Percentiles rank a stretch among this genome's conserved stretches.
Evolutionary conservation across 2,113 vertebrate species (phyloP).

Genomic region (Hemichromis elongatus): DNA sequence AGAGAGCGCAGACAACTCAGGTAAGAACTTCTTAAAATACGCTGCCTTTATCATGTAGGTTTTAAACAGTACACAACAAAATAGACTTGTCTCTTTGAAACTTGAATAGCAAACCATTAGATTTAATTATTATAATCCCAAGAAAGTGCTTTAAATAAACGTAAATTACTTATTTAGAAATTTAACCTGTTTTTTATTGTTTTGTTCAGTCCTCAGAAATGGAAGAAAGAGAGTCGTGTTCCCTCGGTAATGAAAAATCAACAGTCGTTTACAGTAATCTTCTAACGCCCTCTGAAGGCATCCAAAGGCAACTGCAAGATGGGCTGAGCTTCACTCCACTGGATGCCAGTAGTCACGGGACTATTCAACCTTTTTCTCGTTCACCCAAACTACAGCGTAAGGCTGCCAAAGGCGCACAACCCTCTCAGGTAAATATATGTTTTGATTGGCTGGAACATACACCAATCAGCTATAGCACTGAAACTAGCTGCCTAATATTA

Average conservation of each 20-base stretch:
- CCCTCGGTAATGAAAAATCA: background rate
- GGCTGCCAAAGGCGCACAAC: background rate
- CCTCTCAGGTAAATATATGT: slow-evolving; percentile 34
- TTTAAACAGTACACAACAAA: background rate
- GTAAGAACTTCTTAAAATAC: background rate
- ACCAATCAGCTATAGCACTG: no score
- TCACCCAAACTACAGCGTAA: slow-evolving; percentile 64
- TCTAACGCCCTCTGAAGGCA: background rate
- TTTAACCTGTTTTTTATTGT: background rate
- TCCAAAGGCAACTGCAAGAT: background rate
- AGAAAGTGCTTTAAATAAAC: background rate
- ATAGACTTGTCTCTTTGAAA: background rate
- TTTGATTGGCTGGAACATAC: background rate
- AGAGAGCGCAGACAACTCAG: background rate
- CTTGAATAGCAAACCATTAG: background rate
- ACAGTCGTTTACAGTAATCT: background rate
- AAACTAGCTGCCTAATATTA: background rate
- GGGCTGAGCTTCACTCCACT: background rate
- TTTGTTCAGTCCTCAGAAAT: slow-evolving; percentile 32
- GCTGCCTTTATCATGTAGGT: background rate
- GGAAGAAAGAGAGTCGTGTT: slow-evolving; percentile 22
- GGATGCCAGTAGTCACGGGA: background rate
- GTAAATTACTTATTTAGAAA: accelerated
- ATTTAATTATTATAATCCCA: background rate
- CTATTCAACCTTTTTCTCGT: slow-evolving; percentile 61